Base-by-base conservation (phyloP, 2,888 invertebrate species). In the Cristatella mucedo region DNA sequence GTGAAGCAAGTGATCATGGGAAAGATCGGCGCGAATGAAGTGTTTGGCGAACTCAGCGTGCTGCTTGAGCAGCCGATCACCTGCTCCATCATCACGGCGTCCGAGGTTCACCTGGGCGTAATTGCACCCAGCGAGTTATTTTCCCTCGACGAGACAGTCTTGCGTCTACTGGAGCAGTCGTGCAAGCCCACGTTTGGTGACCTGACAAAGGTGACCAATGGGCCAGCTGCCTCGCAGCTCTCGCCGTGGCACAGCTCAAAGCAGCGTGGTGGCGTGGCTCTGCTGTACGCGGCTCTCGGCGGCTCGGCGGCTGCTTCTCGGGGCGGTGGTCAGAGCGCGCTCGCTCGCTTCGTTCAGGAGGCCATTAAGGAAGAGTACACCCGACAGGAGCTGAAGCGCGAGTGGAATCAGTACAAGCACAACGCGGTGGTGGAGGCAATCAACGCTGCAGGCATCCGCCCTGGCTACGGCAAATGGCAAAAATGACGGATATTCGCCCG, bases 321-420 rank as follows among this genome's bases (percentile, higher is more conserved):
- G n/a, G n/a, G n/a, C n/a, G n/a, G n/a, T 36, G n/a, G 13, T 2
- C 2, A 20, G 20, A 39, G 36, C 9, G 11, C 36, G 15, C 15
- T 37, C 11, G n/a, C 13, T 30, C 40, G 1, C 33, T 15, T 30
- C 2, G 46, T 47, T 1, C 51, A 62, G 61, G 55, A 56, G 19
- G 55, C 59, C 24, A 61, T 63, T 21, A 55, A 61, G 40, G 53
- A 54, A 18, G 63, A 63, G 38, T 63, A 63, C 40, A 53, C 62
- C 45, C 50, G 55, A 22, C 63, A 63, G 43, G 61, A 63, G 43
- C 43, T 56, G 44, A 59, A 56, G 43, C 45, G 59, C 44, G 58
- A 58, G 37, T 63, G 63, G 63, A 61, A 61, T 42, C 58, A 62
- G 43, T 61, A 56, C 41, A 62, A 62, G 47, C 61, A 61, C 43